Evolutionary conservation across 2,113 vertebrate genomes (phyloP).

Genomic region (Sinocyclocheilus anshuiensis): DNA sequence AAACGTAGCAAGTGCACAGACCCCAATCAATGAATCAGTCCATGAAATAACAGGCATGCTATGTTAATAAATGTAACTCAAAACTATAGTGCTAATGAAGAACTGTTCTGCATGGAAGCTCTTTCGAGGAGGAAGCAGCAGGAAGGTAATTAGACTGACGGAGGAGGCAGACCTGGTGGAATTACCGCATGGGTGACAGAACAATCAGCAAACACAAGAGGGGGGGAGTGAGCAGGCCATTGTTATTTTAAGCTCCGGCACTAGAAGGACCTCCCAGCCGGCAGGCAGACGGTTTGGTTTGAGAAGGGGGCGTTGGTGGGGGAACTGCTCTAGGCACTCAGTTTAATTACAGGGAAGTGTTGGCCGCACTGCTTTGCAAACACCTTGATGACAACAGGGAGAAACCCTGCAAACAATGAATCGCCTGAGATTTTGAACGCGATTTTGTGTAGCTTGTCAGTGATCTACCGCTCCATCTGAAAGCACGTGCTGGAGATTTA

Average conservation of each 20-base stretch:
- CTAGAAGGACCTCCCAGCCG: conserved; percentile 43
- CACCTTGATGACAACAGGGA: conserved; percentile 22
- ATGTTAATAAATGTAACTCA: not conserved
- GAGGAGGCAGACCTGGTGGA: conserved; percentile 8
- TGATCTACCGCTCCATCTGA: too few species aligned
- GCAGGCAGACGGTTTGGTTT: conserved; percentile 28
- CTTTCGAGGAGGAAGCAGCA: not conserved
- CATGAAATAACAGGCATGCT: not conserved
- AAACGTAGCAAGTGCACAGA: not conserved
- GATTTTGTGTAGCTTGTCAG: too few species aligned
- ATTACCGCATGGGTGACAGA: conserved; percentile 4
- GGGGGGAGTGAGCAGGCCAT: conserved; percentile 46
- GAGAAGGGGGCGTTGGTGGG: conserved; percentile 18
- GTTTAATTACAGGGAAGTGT: conserved; percentile 70
- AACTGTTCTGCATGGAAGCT: not conserved
- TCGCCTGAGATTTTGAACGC: too few species aligned
- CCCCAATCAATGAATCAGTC: not conserved
- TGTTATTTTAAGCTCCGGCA: conserved; percentile 44
- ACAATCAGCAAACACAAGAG: conserved; percentile 49
- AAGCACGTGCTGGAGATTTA: too few species aligned
- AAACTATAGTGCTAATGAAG: not conserved
- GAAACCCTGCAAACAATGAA: not conserved
- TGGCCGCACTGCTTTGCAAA: conserved; percentile 53
- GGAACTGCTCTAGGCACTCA: conserved; percentile 60
- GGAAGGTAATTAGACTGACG: not conserved